Evolutionary conservation across 2,113 vertebrate species (phyloP), one percentile per base, ranked within the genome.

Genomic region (Patagioenas fasciata): DNA sequence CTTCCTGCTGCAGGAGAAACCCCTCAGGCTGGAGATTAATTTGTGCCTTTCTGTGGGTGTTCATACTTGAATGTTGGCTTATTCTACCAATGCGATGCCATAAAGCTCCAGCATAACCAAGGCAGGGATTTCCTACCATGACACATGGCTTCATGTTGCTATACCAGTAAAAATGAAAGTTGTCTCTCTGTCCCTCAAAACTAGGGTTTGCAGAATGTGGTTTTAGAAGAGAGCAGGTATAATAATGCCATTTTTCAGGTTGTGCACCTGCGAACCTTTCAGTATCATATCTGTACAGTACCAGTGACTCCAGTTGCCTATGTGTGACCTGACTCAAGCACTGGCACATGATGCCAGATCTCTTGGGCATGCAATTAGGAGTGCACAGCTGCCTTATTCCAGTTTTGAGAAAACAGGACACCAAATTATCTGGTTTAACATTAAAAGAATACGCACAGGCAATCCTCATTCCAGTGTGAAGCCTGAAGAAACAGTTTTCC

Each of bases 101-200:
- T 48, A 74, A 72, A 88, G 34, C 18, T 11, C 31, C 61, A 74
- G 42, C 3, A 18, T 47, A 92, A 10, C 32, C 32, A 60, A 66
- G 29, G 42, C 53, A 86, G 34, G 44, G 42, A 60, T 84, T 81
- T 79, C 50, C 26, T 25, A 84, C 34, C 44, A 65, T 29, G 34
- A 51, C 32, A 67, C 86, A 66, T 8, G 38, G 15, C 34, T 81
- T 87, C 66, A n/a, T 10, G 14, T 34, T 83, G 56, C 26, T 74
- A 8, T 29, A 48, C 4, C 18, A 79, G 61, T 36, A 34, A 81
- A 95, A 84, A 91, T 34, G 88, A 95, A 93, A 89, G 10, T 36
- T 87, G 15, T 24, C 53, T 83, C 7, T 32, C 31, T 72, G 53
- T n/a, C 48, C 15, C 31, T 83, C 61, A 71, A 3, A 60, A 38